These are phyloP conservation scores for Atherinomorus stipes DNA, from an alignment of 2,113 vertebrate genomes.

Conservation along the genomic window DNA sequence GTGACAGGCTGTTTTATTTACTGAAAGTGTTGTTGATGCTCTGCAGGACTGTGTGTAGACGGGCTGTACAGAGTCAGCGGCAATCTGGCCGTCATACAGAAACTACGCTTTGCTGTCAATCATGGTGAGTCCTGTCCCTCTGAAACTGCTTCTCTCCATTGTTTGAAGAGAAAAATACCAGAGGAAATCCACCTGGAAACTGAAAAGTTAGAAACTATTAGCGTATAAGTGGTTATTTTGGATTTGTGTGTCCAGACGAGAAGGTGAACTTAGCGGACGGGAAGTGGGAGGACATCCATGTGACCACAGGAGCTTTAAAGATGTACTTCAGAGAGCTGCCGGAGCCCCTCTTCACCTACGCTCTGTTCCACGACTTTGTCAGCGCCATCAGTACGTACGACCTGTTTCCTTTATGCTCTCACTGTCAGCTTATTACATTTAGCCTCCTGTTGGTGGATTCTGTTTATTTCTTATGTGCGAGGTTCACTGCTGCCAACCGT, in stretches of 20 bases:
- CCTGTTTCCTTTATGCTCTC: neutral
- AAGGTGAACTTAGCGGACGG: slow-evolving; percentile 90
- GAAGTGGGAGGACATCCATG: slow-evolving; percentile 99
- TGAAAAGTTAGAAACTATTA: too few relatives aligned
- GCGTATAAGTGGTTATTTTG: neutral
- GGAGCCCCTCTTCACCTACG: slow-evolving; percentile 93
- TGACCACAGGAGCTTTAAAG: slow-evolving; percentile 95
- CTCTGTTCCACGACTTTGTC: slow-evolving; percentile 93
- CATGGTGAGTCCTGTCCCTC: slow-evolving; percentile 82
- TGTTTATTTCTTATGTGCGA: too few relatives aligned
- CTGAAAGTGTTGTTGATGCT: neutral
- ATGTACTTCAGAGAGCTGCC: slow-evolving; percentile 98
- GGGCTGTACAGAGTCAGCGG: slow-evolving; percentile 96
- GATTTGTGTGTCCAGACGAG: slow-evolving; percentile 86
- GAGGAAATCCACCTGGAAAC: neutral
- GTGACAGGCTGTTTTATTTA: neutral
- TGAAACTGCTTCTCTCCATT: neutral
- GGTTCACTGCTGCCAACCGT: too few relatives aligned
- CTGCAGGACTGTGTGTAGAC: slow-evolving; percentile 88
- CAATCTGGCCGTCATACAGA: slow-evolving; percentile 97
- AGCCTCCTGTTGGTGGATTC: too few relatives aligned
- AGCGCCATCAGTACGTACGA: slow-evolving; percentile 92
- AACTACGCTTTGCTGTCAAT: slow-evolving; percentile 93
- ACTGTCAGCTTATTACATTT: neutral
- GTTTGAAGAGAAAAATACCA: neutral